Evolutionary conservation across 1,140 invertebrate genomes (phyloP).

Genomic region (Bilobella aurantiaca): DNA sequence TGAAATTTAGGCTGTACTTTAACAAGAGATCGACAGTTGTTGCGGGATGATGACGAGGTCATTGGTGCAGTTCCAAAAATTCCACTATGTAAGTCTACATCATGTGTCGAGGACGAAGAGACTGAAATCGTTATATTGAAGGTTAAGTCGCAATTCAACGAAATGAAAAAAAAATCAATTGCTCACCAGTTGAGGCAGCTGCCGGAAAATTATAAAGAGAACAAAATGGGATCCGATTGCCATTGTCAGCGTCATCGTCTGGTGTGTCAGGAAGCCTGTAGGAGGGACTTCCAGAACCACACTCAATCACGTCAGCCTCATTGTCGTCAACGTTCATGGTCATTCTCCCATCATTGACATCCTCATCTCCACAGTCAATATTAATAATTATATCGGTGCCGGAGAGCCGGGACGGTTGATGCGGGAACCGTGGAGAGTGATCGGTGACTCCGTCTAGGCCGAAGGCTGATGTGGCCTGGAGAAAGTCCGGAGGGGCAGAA

Average conservation of each 20-base stretch:
- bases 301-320: neutral
- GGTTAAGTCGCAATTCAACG: no score
- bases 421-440: neutral
- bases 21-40: slow-evolving; percentile 30
- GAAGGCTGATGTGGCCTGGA: neutral
- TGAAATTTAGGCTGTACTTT: slow-evolving; percentile 21
- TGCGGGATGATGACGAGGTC: slow-evolving; percentile 24
- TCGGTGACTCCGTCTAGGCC: neutral
- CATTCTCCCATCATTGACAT: slow-evolving; percentile 1
- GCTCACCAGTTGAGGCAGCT: no score
- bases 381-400: slow-evolving; percentile 14
- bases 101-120: neutral
- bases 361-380: neutral
- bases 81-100: neutral
- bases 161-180: no score
- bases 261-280: no score
- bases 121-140: no score
- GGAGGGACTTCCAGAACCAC: neutral
- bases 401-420: slow-evolving; percentile 2
- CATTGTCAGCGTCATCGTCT: neutral
- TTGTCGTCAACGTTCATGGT: slow-evolving; percentile 14
- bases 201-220: no score
- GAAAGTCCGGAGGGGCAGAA: neutral
- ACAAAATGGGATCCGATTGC: neutral
- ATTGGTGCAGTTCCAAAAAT: slow-evolving; percentile 31